Percentiles rank a stretch among this genome's conserved stretches.
These are phyloP conservation scores for Pipistrellus nathusii DNA, from an alignment of 2,797 vertebrate genomes.

Conservation along the genomic window DNA sequence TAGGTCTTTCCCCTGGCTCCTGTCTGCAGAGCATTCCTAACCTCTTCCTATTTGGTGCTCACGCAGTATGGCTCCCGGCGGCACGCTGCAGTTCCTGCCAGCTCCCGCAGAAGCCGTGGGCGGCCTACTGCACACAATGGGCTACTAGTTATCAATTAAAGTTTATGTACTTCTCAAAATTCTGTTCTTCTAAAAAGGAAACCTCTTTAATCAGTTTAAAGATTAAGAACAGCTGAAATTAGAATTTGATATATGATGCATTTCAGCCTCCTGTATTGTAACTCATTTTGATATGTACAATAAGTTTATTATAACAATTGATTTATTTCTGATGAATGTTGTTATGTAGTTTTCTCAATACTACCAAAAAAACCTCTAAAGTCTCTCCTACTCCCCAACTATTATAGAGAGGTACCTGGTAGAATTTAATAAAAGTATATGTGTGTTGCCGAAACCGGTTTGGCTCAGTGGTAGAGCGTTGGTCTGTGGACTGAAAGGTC, in stretches of 20 bases:
- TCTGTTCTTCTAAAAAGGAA: slow-evolving; percentile 39
- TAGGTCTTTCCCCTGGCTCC: background rate
- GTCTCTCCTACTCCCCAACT: background rate
- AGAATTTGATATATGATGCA: slow-evolving; percentile 52
- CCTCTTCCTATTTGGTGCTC: background rate
- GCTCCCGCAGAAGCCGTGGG: no score
- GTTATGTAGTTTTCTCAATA: slow-evolving; percentile 52
- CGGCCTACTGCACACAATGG: no score
- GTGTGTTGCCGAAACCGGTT: no score
- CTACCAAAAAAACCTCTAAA: background rate
- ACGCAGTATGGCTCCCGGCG: no score
- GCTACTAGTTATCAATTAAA: background rate
- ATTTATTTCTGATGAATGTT: slow-evolving; percentile 61
- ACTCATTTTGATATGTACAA: slow-evolving; percentile 47
- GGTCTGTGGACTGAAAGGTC: no score
- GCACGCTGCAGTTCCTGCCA: no score
- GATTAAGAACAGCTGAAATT: slow-evolving; percentile 53
- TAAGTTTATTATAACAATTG: slow-evolving; percentile 55
- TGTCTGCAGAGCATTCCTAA: background rate
- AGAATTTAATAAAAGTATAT: slow-evolving; percentile 20
- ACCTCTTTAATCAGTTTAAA: slow-evolving; percentile 42
- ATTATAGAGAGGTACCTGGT: background rate
- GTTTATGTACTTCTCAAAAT: slow-evolving; percentile 17
- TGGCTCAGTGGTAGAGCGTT: no score
- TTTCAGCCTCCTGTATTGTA: slow-evolving; percentile 39